Evolutionary conservation across 2,888 invertebrate genomes (phyloP).

Genomic region (Phymatocera aterrima): DNA sequence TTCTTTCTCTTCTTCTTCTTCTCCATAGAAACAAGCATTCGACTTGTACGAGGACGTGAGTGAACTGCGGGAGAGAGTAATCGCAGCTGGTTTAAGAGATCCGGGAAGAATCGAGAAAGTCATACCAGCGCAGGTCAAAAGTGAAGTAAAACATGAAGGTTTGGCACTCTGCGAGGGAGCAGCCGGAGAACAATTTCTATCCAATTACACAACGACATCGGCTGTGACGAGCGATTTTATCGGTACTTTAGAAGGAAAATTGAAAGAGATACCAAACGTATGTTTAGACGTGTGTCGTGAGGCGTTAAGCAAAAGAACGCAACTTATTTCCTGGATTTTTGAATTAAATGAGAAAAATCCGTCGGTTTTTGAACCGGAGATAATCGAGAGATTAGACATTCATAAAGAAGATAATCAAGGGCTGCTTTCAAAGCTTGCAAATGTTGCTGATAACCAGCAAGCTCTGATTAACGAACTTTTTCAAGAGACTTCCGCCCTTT

Average conservation of each 20-base stretch:
- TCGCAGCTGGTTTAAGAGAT: slow-evolving; percentile 63
- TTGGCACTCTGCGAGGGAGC: background rate
- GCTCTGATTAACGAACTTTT: slow-evolving; percentile 50
- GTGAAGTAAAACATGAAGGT: background rate
- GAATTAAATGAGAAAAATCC: slow-evolving; percentile 47
- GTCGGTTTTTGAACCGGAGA: slow-evolving; percentile 36
- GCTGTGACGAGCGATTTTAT: slow-evolving; percentile 54
- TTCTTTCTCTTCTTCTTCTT: background rate
- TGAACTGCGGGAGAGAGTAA: slow-evolving; percentile 65
- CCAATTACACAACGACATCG: slow-evolving; percentile 6
- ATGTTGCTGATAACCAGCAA: slow-evolving; percentile 48
- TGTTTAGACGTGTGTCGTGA: slow-evolving; percentile 56
- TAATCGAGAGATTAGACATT: slow-evolving; percentile 48
- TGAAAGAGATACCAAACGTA: slow-evolving; percentile 51
- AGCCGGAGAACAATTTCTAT: background rate
- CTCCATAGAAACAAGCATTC: slow-evolving; percentile 59
- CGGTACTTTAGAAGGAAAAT: slow-evolving; percentile 52
- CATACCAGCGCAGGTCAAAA: slow-evolving; percentile 41
- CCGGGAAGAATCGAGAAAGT: slow-evolving; percentile 65
- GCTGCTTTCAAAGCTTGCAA: slow-evolving; percentile 52
- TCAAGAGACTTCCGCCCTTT: slow-evolving; percentile 48
- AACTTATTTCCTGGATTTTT: slow-evolving; percentile 52
- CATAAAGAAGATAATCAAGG: slow-evolving; percentile 49
- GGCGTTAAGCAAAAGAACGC: slow-evolving; percentile 54
- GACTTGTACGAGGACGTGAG: slow-evolving; percentile 62